These are phyloP conservation scores for Tachycineta bicolor DNA, from an alignment of 2,113 vertebrate genomes.

Conservation along the genomic window DNA sequence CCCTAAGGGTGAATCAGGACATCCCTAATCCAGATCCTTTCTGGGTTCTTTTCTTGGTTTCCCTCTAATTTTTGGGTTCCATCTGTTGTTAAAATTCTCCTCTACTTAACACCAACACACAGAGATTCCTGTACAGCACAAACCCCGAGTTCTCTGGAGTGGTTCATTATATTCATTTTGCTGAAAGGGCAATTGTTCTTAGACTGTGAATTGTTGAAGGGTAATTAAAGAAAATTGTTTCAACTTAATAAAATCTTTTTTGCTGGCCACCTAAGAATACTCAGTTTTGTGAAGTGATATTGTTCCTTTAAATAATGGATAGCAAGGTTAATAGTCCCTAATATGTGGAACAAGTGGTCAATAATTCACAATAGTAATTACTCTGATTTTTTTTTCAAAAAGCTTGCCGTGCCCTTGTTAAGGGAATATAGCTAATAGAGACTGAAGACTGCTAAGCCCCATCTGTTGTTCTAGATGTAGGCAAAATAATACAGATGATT, in stretches of 20 bases:
- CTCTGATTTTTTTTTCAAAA: neutral
- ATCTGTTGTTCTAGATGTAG: neutral
- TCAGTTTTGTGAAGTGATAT: neutral
- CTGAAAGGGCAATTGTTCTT: neutral
- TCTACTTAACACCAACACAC: neutral
- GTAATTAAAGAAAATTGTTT: constrained; percentile 26
- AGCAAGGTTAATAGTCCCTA: neutral
- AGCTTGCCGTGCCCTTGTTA: neutral
- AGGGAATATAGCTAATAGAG: neutral
- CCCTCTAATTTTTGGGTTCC: neutral
- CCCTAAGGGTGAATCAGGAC: neutral
- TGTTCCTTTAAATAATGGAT: neutral
- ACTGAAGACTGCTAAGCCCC: neutral
- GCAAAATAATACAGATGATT: neutral
- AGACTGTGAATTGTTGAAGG: neutral
- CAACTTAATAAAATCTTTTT: constrained; percentile 8
- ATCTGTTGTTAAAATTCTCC: neutral
- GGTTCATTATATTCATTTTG: neutral
- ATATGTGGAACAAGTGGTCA: neutral
- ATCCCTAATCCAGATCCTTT: neutral
- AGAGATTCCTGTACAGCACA: neutral
- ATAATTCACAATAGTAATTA: neutral
- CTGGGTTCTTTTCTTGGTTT: neutral
- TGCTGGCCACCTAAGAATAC: constrained; percentile 2
- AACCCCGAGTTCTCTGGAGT: neutral